Percentiles rank a stretch among this genome's conserved stretches.
These are phyloP conservation scores for Cylindroiulus punctatus DNA, from an alignment of 2,888 invertebrate species.

Conservation along the genomic window DNA sequence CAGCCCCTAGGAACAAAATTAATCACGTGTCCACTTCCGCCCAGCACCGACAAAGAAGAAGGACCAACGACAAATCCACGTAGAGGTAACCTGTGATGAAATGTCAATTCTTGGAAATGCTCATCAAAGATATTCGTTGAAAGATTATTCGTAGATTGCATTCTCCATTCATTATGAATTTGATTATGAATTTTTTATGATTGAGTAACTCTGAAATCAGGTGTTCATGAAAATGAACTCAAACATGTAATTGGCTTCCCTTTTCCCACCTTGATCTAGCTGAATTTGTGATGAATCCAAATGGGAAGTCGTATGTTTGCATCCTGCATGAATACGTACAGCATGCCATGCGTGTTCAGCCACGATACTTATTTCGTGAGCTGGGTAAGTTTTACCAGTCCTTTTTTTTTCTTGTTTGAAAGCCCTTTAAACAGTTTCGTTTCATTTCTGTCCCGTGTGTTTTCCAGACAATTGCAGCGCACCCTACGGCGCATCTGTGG, in stretches of 20 bases:
- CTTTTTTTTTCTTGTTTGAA: background rate
- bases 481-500: conserved; percentile 93
- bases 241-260: background rate
- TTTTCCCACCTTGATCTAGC: conserved; percentile 56
- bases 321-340: conserved; percentile 98
- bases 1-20: conserved; percentile 78
- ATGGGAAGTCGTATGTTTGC: conserved; percentile 93
- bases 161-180: no score
- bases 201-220: no score
- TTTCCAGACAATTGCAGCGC: conserved; percentile 84
- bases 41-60: conserved; percentile 60
- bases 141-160: no score
- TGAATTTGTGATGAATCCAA: conserved; percentile 98
- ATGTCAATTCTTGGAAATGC: no score
- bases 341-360: conserved; percentile 91
- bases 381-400: conserved; percentile 71
- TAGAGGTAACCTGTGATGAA: conserved; percentile 53
- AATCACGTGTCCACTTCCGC: conserved; percentile 83
- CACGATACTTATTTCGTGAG: conserved; percentile 91
- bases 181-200: no score
- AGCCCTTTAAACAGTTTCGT: background rate
- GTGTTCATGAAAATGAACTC: no score
- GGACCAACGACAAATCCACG: conserved; percentile 56
- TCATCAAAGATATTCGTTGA: no score
- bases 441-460: conserved; percentile 2